A percentile compares a stretch with the other conserved stretches of the same genome.
Conservation (phyloP, 2,113 vertebrate genomes). For the Cyphomyrus plagiostoma region DNA sequence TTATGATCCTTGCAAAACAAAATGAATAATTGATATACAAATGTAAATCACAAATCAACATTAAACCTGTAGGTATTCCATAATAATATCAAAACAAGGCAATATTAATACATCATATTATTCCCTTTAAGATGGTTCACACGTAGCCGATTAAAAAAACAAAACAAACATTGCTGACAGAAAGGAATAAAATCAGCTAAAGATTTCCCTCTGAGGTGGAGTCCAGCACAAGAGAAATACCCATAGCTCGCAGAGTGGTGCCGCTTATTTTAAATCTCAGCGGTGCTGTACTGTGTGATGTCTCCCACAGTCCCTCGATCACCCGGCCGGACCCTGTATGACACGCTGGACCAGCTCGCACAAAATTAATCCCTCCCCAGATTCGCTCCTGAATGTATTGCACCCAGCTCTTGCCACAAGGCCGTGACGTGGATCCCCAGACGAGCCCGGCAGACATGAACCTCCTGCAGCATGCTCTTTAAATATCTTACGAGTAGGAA, state of each 20-base stretch:
- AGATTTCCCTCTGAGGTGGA: background rate
- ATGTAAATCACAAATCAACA: background rate
- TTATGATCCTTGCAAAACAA: background rate
- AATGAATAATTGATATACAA: constrained; percentile 14
- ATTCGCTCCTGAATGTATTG: constrained; percentile 31
- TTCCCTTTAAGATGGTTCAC: background rate
- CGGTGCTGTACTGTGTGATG: constrained; percentile 48
- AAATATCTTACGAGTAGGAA: constrained; percentile 47
- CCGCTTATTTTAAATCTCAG: constrained; percentile 53
- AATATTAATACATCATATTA: background rate
- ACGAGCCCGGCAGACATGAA: constrained; percentile 36
- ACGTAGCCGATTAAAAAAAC: background rate
- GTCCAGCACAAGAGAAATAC: background rate
- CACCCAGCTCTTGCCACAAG: constrained; percentile 38
- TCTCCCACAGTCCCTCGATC: constrained; percentile 22
- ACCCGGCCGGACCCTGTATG: constrained; percentile 41
- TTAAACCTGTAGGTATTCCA: background rate
- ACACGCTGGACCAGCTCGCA: constrained; percentile 44
- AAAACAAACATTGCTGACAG: constrained; percentile 38
- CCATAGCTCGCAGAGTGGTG: constrained; percentile 37
- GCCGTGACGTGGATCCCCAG: constrained; percentile 31
- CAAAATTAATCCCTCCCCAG: constrained; percentile 44
- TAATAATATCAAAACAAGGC: constrained; percentile 5
- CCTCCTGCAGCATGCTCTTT: constrained; percentile 39
- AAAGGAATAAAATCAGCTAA: background rate